These are phyloP conservation scores for Myotis brandtii DNA, from an alignment of 2,113 vertebrate genomes.

Conservation along the genomic window DNA sequence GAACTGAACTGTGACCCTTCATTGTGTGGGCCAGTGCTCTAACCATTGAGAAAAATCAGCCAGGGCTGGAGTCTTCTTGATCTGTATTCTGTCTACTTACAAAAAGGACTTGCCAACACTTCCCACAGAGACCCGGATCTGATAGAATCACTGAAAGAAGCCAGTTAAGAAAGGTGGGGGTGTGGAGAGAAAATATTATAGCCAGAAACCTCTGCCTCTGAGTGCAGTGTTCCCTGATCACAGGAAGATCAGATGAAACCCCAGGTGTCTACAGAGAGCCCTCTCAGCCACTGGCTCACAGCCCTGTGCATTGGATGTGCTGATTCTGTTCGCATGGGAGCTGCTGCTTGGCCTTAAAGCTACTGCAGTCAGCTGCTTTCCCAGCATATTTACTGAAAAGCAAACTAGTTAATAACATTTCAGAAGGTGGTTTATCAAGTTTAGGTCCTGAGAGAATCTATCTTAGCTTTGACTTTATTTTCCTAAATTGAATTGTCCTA, in stretches of 20 bases:
- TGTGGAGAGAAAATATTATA: neutral
- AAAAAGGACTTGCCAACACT: neutral
- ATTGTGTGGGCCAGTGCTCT: too few species aligned
- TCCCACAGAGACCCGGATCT: neutral
- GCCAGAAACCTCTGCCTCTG: neutral
- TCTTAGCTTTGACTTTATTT: constrained; percentile 28
- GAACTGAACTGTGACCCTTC: too few species aligned
- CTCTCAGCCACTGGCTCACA: neutral
- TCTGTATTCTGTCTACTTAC: neutral
- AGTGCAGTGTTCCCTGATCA: neutral
- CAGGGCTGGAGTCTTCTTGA: neutral
- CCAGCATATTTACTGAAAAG: neutral
- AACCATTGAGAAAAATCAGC: too few species aligned
- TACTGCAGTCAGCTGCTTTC: neutral
- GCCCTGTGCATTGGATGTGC: neutral
- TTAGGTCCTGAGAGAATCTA: constrained; percentile 31
- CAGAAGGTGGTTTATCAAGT: neutral
- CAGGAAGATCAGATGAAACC: neutral
- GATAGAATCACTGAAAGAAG: neutral
- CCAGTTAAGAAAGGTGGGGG: neutral
- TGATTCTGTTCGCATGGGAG: neutral
- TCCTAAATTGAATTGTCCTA: neutral
- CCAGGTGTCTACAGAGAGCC: neutral
- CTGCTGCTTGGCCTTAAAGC: neutral
- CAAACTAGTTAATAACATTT: constrained; percentile 33